Conservation (phyloP, 2,113 vertebrate genomes). For the Glaucidium brasilianum region DNA sequence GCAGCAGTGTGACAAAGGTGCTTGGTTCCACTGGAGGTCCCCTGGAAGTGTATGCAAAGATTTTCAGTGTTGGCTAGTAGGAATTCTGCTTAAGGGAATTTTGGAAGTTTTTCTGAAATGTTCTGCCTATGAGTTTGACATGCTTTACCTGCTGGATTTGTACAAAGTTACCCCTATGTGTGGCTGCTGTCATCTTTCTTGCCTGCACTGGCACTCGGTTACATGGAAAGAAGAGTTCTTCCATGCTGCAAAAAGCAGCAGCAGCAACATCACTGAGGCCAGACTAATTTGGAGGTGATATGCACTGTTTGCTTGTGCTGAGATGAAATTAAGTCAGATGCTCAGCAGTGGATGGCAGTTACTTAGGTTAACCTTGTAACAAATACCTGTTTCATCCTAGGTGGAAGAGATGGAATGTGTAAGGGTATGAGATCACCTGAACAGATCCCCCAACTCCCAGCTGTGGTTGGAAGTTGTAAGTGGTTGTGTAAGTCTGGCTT, state of each 20-base stretch:
- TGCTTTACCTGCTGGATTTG: background rate
- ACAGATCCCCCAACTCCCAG: background rate
- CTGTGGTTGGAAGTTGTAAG: background rate
- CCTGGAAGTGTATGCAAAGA: background rate
- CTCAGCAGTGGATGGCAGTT: background rate
- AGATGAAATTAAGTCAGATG: background rate
- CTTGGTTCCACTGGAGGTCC: background rate
- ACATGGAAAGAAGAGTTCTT: background rate
- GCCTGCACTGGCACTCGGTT: background rate
- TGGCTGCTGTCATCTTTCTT: background rate
- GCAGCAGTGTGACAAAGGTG: background rate
- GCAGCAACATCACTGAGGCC: background rate
- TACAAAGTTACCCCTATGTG: background rate
- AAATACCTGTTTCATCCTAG: background rate
- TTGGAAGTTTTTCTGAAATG: background rate
- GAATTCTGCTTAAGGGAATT: background rate
- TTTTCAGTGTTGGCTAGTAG: background rate
- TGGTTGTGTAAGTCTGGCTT: background rate
- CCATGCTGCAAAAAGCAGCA: background rate
- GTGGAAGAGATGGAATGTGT: background rate
- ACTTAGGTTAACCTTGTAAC: background rate
- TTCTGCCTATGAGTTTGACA: background rate
- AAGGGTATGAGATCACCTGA: background rate
- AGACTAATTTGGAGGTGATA: background rate
- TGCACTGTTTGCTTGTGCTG: background rate